Conservation (phyloP, 2,113 vertebrate genomes). For the Vireo altiloquus region DNA sequence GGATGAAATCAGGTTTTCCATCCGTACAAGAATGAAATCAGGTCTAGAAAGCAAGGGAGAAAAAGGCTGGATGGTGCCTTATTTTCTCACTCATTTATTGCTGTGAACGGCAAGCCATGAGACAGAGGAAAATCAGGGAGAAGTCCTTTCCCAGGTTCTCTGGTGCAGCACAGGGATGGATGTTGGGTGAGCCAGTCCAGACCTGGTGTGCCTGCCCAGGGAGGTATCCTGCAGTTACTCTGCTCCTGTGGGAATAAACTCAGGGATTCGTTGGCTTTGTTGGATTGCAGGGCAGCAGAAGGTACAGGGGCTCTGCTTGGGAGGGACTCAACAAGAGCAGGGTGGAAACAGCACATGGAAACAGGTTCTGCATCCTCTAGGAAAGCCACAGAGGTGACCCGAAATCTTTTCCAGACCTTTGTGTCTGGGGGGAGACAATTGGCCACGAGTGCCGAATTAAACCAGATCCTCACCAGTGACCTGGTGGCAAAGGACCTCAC, state of each 20-base stretch:
- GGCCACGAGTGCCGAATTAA: background rate
- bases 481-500: slow-evolving; percentile 18
- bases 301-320: background rate
- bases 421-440: background rate
- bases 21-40: background rate
- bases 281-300: background rate
- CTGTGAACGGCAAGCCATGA: background rate
- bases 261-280: background rate
- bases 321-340: background rate
- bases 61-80: background rate
- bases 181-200: background rate
- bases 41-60: background rate
- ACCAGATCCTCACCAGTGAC: background rate
- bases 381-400: background rate
- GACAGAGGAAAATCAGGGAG: background rate
- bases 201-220: background rate
- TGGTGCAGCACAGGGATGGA: background rate
- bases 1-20: background rate
- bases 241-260: background rate
- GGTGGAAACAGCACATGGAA: background rate
- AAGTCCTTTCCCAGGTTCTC: background rate
- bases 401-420: background rate
- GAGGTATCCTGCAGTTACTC: fast-evolving
- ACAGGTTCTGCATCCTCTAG: background rate
- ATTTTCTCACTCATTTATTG: background rate